phyloP scores from a whole-genome alignment of 2,888 invertebrate genomes.

The Clunio marinus region DNA sequence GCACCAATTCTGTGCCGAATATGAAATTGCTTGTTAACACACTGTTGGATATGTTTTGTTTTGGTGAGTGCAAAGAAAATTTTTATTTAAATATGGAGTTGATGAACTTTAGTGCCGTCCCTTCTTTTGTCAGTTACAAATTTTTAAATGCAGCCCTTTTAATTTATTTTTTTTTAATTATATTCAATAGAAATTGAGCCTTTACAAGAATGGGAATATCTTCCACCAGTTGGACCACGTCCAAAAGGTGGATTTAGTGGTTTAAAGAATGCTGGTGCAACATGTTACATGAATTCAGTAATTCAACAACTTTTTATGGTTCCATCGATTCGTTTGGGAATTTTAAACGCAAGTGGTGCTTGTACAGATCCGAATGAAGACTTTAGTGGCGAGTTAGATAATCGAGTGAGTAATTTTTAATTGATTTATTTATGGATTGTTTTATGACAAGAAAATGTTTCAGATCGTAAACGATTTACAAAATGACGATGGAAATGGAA shows the following conservation, averaged over 20 bases:
- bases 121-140: too few relatives aligned
- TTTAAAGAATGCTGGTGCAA: constrained; percentile 96
- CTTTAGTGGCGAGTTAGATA: constrained; percentile 72
- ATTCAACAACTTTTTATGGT: constrained; percentile 93
- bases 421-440: too few relatives aligned
- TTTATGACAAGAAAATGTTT: too few relatives aligned
- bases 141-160: too few relatives aligned
- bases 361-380: constrained; percentile 85
- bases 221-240: constrained; percentile 89
- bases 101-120: too few relatives aligned
- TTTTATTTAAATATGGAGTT: too few relatives aligned
- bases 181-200: constrained; percentile 64
- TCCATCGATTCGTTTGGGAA: constrained; percentile 75
- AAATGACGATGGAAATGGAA: constrained; percentile 47
- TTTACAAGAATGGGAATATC: constrained; percentile 93
- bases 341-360: constrained; percentile 77
- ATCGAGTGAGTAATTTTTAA: constrained; percentile 40
- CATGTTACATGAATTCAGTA: constrained; percentile 99
- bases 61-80: constrained; percentile 64
- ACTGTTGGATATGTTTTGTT: constrained; percentile 90
- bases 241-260: constrained; percentile 91
- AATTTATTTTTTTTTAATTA: constrained; percentile 37
- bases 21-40: constrained; percentile 81
- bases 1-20: constrained; percentile 86
- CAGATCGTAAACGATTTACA: constrained; percentile 44